These are phyloP conservation scores for Stigmatopora argus DNA, from an alignment of 2,113 vertebrate species.

Conservation along the genomic window DNA sequence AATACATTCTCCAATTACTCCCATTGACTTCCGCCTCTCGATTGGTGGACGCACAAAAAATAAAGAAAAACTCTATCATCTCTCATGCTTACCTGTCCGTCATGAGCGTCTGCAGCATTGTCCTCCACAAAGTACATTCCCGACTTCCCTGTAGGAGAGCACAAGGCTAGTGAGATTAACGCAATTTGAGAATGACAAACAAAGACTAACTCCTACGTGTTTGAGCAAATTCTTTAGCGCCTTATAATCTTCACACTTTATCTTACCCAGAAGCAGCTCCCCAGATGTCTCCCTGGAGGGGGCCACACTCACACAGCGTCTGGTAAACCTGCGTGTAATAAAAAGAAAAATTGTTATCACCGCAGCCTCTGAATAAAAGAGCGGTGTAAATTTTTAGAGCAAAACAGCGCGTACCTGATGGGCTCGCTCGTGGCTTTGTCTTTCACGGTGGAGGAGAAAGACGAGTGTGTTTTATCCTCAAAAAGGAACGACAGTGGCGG, in stretches of 20 bases:
- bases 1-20: too few species aligned
- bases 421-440: constrained; percentile 97
- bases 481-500: constrained; percentile 86
- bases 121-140: constrained; percentile 99
- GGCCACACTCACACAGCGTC: constrained; percentile 89
- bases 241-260: constrained; percentile 8
- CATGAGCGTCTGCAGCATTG: constrained; percentile 82
- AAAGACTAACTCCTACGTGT: constrained; percentile 20
- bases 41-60: too few species aligned
- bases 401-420: constrained; percentile 78
- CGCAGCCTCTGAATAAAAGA: constrained; percentile 16
- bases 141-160: constrained; percentile 80
- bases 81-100: constrained; percentile 75
- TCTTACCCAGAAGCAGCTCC: constrained; percentile 87
- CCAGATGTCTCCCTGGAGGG: constrained; percentile 93
- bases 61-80: neutral
- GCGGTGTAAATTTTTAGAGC: neutral
- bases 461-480: constrained; percentile 96
- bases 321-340: constrained; percentile 78
- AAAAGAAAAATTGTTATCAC: constrained; percentile 15
- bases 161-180: constrained; percentile 15
- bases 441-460: constrained; percentile 95
- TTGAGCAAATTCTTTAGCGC: constrained; percentile 10
- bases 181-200: constrained; percentile 24
- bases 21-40: too few species aligned